phyloP scores from a whole-genome alignment of 2,113 vertebrate genomes.

The Aix galericulata region DNA sequence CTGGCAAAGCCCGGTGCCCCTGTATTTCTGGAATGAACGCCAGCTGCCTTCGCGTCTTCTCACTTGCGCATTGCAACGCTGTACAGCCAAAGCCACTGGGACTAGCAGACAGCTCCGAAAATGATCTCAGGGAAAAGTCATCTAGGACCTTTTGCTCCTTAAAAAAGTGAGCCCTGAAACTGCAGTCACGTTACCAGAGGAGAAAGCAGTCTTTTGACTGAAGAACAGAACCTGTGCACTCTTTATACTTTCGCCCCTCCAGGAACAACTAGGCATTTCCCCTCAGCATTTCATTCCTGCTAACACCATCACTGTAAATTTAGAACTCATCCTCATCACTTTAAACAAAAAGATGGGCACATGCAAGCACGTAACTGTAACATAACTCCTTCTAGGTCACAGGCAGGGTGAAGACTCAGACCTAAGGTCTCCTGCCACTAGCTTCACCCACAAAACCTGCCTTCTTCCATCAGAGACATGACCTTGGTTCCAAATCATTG shows the following conservation, averaged over 20 bases:
- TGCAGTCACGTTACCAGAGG: not conserved
- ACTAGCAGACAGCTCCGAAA: not conserved
- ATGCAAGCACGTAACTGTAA: not conserved
- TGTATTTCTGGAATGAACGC: constrained; percentile 58
- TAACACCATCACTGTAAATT: not conserved
- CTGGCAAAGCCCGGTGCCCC: constrained; percentile 46
- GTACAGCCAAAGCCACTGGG: not conserved
- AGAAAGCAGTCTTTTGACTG: not conserved
- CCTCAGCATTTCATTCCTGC: not conserved
- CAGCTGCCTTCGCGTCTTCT: constrained; percentile 5
- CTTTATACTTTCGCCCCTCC: not conserved
- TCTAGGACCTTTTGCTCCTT: not conserved
- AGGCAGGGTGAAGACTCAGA: not conserved
- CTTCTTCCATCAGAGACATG: not conserved
- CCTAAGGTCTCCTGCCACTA: not conserved
- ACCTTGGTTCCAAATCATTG: not conserved
- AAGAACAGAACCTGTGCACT: not conserved
- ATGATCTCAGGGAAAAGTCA: not conserved
- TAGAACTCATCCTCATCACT: not conserved
- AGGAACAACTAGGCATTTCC: not conserved
- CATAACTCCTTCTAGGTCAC: not conserved
- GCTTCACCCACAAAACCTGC: not conserved
- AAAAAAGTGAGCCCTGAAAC: not conserved
- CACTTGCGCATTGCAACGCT: not conserved
- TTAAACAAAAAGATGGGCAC: not conserved